phyloP scores from a whole-genome alignment of 2,888 invertebrate species.

The Mesorhabditis spiculigera region DNA sequence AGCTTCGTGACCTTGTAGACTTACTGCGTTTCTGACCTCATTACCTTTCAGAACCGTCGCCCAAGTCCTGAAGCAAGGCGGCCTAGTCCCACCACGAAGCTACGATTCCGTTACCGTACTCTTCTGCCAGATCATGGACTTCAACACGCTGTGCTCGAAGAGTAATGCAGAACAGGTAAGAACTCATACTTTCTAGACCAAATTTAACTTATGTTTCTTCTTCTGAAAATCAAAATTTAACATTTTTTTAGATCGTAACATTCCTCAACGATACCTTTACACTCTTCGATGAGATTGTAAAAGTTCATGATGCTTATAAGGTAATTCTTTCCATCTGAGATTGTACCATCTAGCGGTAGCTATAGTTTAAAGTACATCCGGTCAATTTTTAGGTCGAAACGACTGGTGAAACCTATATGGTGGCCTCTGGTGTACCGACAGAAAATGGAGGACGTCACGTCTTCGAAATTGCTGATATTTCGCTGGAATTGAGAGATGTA shows the following conservation, averaged over 20 bases:
- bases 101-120: conserved; percentile 53
- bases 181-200: neutral
- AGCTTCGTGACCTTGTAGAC: neutral
- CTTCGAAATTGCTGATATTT: conserved; percentile 51
- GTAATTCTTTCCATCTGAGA: conserved; percentile 21
- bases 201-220: neutral
- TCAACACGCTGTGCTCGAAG: conserved; percentile 34
- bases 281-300: conserved; percentile 47
- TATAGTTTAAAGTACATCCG: neutral
- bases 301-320: conserved; percentile 51
- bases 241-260: conserved; percentile 31
- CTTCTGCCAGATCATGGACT: conserved; percentile 54
- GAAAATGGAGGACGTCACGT: conserved; percentile 51
- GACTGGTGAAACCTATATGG: conserved; percentile 53
- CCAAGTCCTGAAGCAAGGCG: conserved; percentile 38
- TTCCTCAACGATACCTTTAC: conserved; percentile 53
- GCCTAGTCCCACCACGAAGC: conserved; percentile 36
- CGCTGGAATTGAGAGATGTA: conserved; percentile 47
- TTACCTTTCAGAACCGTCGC: conserved; percentile 40
- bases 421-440: conserved; percentile 51
- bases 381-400: conserved; percentile 31
- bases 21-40: conserved; percentile 5
- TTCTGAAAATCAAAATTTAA: neutral
- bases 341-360: neutral
- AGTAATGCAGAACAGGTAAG: conserved; percentile 38